Percentiles rank a stretch among this genome's conserved stretches.
Evolutionary conservation across 2,888 invertebrate genomes (phyloP).

Genomic region (Athrips mouffetella): DNA sequence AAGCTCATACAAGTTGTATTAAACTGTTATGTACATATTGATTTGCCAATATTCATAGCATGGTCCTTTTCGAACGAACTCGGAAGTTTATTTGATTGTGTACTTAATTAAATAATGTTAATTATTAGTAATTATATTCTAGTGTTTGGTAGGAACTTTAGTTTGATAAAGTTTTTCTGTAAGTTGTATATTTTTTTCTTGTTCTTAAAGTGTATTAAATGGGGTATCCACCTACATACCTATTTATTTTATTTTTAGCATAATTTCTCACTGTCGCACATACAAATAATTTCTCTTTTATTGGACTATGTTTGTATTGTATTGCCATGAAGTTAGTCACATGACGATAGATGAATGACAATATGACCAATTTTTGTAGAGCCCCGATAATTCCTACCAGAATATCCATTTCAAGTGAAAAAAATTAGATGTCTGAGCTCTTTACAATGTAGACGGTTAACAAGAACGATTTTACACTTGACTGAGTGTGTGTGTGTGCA

Average conservation of each 20-base stretch:
- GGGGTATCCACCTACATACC: constrained; percentile 31
- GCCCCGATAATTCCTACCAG: neutral
- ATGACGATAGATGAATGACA: neutral
- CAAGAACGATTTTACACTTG: no score
- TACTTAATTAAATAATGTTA: constrained; percentile 47
- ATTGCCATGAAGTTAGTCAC: neutral
- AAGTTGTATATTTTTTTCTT: constrained; percentile 29
- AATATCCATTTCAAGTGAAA: neutral
- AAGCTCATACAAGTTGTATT: no score
- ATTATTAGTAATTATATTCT: constrained; percentile 26
- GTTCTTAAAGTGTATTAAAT: constrained; percentile 43
- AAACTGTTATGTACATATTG: no score
- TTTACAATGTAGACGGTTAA: no score
- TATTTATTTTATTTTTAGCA: constrained; percentile 8
- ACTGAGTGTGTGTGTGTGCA: no score
- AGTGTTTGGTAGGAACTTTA: constrained; percentile 19
- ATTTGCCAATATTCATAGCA: neutral
- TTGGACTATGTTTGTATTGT: neutral
- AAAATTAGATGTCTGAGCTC: neutral
- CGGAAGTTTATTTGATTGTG: constrained; percentile 20
- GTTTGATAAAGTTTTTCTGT: constrained; percentile 26
- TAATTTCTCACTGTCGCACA: neutral
- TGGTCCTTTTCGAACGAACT: constrained; percentile 18
- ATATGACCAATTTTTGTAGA: neutral
- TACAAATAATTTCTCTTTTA: neutral